phyloP scores from a whole-genome alignment of 2,888 invertebrate genomes.

The Parnassius glacialis region DNA sequence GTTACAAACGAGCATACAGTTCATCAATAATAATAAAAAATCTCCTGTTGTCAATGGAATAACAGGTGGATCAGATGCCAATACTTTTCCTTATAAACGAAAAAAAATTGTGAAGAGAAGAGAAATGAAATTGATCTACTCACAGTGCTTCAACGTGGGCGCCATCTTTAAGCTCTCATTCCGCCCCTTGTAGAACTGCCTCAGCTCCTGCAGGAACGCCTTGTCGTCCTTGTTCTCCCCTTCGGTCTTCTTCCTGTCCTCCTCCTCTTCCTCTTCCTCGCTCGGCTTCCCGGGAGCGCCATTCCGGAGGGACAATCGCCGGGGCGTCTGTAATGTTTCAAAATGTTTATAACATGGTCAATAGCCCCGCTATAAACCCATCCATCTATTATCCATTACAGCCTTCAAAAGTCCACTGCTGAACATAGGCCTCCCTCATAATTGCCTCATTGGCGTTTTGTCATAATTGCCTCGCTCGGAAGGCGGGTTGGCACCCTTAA shows the following conservation, averaged over 20 bases:
- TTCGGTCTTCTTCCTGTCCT: constrained; percentile 35
- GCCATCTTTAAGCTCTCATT: constrained; percentile 45
- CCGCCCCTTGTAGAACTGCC: constrained; percentile 54
- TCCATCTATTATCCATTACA: too few relatives aligned
- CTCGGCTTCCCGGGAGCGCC: constrained; percentile 48
- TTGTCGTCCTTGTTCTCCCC: constrained; percentile 45
- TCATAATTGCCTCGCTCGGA: too few relatives aligned
- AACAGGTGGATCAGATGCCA: too few relatives aligned
- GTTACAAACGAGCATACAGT: too few relatives aligned
- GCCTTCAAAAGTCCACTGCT: too few relatives aligned
- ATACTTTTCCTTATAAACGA: too few relatives aligned
- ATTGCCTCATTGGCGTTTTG: too few relatives aligned
- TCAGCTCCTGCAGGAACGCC: constrained; percentile 55
- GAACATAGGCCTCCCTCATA: too few relatives aligned
- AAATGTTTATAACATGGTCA: background rate
- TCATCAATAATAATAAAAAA: too few relatives aligned
- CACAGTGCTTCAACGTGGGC: constrained; percentile 54
- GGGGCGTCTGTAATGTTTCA: constrained; percentile 44
- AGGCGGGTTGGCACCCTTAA: too few relatives aligned
- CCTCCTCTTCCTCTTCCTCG: constrained; percentile 44
- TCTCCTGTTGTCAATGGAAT: too few relatives aligned
- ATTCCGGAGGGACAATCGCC: constrained; percentile 66
- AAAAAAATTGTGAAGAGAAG: background rate
- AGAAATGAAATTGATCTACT: constrained; percentile 35
- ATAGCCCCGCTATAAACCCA: too few relatives aligned